phyloP scores from a whole-genome alignment of 2,888 invertebrate genomes.

The Oegoconia quadripuncta region DNA sequence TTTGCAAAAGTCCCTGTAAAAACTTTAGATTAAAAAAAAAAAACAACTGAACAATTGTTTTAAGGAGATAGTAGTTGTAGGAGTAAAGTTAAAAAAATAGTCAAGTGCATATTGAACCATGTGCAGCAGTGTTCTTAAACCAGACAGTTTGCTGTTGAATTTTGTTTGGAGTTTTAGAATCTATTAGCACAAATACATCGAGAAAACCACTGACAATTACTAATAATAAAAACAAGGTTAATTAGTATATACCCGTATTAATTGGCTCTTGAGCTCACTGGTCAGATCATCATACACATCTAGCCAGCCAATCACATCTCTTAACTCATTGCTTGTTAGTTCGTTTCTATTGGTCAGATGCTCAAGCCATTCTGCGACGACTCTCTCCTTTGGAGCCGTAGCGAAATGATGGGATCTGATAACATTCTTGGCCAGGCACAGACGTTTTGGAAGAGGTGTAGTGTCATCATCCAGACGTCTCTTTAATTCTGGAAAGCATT shows the following conservation, averaged over 20 bases:
- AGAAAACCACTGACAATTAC: too few relatives aligned
- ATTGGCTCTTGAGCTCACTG: conserved; percentile 50
- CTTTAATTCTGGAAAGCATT: conserved; percentile 66
- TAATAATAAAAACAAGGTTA: background rate
- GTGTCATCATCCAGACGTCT: conserved; percentile 57
- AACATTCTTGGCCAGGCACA: conserved; percentile 75
- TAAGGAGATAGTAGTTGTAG: too few relatives aligned
- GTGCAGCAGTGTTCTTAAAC: too few relatives aligned
- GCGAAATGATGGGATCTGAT: conserved; percentile 68
- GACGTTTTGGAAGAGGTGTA: conserved; percentile 68
- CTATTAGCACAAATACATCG: too few relatives aligned
- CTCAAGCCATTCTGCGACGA: conserved; percentile 72
- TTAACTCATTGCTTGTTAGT: conserved; percentile 44
- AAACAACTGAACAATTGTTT: too few relatives aligned
- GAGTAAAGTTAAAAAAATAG: too few relatives aligned
- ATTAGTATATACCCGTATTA: conserved; percentile 52
- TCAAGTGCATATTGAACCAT: too few relatives aligned
- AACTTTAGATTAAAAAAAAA: too few relatives aligned
- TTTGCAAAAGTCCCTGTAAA: too few relatives aligned
- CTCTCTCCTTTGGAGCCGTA: conserved; percentile 67
- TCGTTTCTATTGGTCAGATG: conserved; percentile 39
- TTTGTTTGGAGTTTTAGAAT: too few relatives aligned
- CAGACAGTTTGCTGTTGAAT: too few relatives aligned
- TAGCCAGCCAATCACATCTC: conserved; percentile 52
- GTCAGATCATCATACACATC: conserved; percentile 50